phyloP scores from a whole-genome alignment of 1,140 invertebrate genomes.

The Aphaenogaster rudis region DNA sequence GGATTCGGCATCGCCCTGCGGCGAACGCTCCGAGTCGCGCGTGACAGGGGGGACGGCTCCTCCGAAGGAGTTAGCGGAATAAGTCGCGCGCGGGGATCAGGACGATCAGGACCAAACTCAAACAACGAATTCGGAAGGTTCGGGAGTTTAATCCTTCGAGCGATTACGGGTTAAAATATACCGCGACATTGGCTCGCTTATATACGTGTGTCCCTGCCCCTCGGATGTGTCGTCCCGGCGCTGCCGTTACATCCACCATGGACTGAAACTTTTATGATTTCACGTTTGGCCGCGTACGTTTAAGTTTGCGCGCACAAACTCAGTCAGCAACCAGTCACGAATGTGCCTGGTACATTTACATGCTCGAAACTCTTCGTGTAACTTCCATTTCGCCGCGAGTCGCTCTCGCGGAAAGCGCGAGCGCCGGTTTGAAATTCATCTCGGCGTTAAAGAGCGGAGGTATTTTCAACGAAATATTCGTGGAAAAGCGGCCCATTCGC shows the following conservation, averaged over 20 bases:
- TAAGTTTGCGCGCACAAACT: constrained; percentile 55
- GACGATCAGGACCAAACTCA: constrained; percentile 34
- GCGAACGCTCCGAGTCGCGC: background rate
- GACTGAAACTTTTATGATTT: constrained; percentile 62
- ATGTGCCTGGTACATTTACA: constrained; percentile 47
- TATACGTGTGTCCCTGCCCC: background rate
- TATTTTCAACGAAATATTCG: background rate
- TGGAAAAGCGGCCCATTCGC: background rate
- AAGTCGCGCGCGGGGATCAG: constrained; percentile 28
- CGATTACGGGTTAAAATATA: constrained; percentile 55
- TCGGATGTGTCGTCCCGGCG: background rate
- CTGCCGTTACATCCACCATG: constrained; percentile 12
- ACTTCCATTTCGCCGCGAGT: constrained; percentile 32
- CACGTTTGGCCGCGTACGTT: constrained; percentile 58
- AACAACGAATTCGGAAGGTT: constrained; percentile 37
- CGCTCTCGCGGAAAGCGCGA: background rate
- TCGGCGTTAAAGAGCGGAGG: background rate
- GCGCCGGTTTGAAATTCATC: constrained; percentile 9
- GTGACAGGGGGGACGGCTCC: background rate
- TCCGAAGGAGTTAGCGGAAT: constrained; percentile 10
- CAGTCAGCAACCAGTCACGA: constrained; percentile 30
- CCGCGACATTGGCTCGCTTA: constrained; percentile 12
- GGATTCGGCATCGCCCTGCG: background rate
- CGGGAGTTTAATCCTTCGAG: constrained; percentile 51
- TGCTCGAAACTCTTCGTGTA: constrained; percentile 30